Evolutionary conservation across 92 coral and sea anemone genomes (phyloP).

Genomic region (Parazoanthus atlanticus): DNA sequence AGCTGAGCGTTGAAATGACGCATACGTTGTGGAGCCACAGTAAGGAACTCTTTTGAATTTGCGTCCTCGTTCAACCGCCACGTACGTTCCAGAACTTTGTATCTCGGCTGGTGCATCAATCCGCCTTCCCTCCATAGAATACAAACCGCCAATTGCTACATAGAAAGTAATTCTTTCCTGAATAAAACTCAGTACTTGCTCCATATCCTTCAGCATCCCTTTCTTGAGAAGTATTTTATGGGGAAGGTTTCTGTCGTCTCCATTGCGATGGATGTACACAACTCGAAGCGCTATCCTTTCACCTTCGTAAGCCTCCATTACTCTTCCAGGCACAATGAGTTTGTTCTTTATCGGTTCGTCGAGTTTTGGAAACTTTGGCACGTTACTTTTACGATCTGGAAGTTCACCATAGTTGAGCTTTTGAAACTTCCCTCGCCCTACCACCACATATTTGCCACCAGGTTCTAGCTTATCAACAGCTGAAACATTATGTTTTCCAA

Average conservation of each 20-base stretch:
- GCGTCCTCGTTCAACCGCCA: conserved; percentile 62
- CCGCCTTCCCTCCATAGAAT: conserved; percentile 53
- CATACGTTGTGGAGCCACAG: conserved; percentile 4
- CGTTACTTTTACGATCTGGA: conserved; percentile 21
- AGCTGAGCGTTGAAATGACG: conserved; percentile 32
- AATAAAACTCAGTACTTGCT: conserved; percentile 47
- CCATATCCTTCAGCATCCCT: conserved; percentile 49
- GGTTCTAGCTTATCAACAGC: conserved; percentile 45
- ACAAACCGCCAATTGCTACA: conserved; percentile 53
- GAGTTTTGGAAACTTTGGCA: conserved; percentile 39
- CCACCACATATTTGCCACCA: conserved; percentile 57
- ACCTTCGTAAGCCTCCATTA: conserved; percentile 59
- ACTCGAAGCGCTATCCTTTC: conserved; percentile 55
- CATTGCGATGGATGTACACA: conserved; percentile 54
- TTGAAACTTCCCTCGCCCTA: conserved; percentile 58
- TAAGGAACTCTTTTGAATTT: conserved; percentile 63
- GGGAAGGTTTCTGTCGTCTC: conserved; percentile 47
- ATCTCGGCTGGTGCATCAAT: conserved; percentile 44
- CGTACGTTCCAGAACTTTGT: conserved; percentile 50
- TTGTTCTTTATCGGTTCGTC: conserved; percentile 40
- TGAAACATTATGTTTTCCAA: conserved; percentile 46
- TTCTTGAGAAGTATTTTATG: conserved; percentile 53
- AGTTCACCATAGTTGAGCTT: conserved; percentile 52
- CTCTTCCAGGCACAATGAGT: conserved; percentile 56
- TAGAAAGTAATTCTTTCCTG: conserved; percentile 49